Conservation (phyloP, 2,888 invertebrate genomes). For the Morpho helenor region DNA sequence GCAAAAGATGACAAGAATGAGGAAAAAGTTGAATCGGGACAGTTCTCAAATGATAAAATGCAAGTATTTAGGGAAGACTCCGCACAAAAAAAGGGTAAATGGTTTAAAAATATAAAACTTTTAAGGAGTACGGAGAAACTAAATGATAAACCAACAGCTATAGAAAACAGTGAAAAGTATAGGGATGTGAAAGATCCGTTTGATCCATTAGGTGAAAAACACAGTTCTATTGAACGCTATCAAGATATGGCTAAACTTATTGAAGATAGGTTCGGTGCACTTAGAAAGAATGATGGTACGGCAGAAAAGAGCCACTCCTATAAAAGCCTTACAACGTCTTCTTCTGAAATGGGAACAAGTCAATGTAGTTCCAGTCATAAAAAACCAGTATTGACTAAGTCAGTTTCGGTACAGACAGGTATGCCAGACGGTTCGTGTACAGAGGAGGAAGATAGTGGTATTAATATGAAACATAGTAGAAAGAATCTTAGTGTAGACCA, state of each 20-base stretch:
- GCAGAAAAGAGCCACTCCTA: constrained; percentile 75
- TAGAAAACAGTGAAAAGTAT: constrained; percentile 58
- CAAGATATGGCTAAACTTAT: constrained; percentile 86
- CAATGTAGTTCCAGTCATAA: constrained; percentile 72
- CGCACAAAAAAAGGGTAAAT: constrained; percentile 79
- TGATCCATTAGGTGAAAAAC: constrained; percentile 81
- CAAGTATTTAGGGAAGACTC: constrained; percentile 73
- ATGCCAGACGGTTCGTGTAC: constrained; percentile 65
- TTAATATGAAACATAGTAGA: constrained; percentile 69
- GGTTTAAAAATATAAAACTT: constrained; percentile 82
- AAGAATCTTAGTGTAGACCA: constrained; percentile 75
- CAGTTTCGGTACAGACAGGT: constrained; percentile 74
- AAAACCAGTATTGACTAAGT: constrained; percentile 71
- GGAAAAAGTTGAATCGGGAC: constrained; percentile 57
- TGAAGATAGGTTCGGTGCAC: constrained; percentile 82
- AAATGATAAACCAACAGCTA: constrained; percentile 65
- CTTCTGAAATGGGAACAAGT: constrained; percentile 74
- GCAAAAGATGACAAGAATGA: constrained; percentile 69
- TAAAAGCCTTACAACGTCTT: constrained; percentile 74
- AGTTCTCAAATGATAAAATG: constrained; percentile 70
- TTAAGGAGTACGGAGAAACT: constrained; percentile 68
- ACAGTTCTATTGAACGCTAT: constrained; percentile 84
- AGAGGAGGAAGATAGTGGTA: constrained; percentile 63
- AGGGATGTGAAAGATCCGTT: constrained; percentile 76
- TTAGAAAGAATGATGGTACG: constrained; percentile 65